Conservation (phyloP, 2,113 vertebrate species). For the Urocitellus parryii region DNA sequence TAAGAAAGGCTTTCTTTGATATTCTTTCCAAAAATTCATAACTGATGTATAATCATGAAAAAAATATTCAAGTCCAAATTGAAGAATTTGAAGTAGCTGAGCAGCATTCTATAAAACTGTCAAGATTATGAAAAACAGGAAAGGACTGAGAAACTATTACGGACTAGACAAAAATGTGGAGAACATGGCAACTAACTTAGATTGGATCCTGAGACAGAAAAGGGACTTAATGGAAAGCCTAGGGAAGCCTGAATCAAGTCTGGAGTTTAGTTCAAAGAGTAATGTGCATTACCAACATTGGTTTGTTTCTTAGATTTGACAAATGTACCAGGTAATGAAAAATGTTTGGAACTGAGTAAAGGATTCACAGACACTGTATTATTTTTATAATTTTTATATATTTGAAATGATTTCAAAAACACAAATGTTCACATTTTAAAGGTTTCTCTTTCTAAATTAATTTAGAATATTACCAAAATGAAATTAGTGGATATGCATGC, state of each 20-base stretch:
- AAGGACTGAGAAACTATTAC: not conserved
- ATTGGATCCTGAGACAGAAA: not conserved
- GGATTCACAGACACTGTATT: not conserved
- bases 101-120: not conserved
- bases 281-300: not conserved
- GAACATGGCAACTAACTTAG: not conserved
- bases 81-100: not conserved
- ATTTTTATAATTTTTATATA: conserved; percentile 2
- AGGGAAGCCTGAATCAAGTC: not conserved
- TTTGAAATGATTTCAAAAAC: conserved; percentile 51
- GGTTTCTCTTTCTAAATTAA: not conserved
- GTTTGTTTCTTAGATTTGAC: not conserved
- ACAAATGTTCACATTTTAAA: not conserved
- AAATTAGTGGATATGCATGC: not conserved
- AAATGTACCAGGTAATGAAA: not conserved
- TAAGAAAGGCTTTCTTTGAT: not conserved
- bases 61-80: conserved; percentile 1
- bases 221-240: not conserved
- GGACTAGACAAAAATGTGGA: not conserved
- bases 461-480: not conserved
- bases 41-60: not conserved
- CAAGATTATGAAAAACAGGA: not conserved
- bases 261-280: not conserved
- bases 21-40: not conserved
- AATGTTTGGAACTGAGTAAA: not conserved